Evolutionary conservation across 2,888 invertebrate species (phyloP).

Genomic region (Ophraella communa): DNA sequence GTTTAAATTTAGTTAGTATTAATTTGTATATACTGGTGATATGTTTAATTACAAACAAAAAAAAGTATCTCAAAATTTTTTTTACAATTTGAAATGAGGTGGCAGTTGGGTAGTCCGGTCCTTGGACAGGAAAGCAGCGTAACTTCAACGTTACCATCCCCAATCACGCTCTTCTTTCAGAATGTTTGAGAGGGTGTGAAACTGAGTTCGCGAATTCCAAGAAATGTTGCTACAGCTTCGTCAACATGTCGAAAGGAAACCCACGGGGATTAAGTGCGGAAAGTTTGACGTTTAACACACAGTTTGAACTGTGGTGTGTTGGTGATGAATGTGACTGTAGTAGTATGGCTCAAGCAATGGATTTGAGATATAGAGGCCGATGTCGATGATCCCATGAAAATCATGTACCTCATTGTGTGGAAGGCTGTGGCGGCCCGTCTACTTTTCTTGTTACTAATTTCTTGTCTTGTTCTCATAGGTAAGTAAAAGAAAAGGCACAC

Average conservation of each 20-base stretch:
- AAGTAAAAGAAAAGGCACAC: slow-evolving; percentile 54
- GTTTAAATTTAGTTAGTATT: too few species aligned
- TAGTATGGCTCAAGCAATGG: slow-evolving; percentile 52
- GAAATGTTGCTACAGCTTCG: slow-evolving; percentile 47
- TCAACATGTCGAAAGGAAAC: slow-evolving; percentile 47
- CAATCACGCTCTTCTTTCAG: slow-evolving; percentile 52
- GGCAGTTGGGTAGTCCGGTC: background rate
- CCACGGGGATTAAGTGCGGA: slow-evolving; percentile 40
- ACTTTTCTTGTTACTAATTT: slow-evolving; percentile 53
- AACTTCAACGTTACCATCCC: slow-evolving; percentile 38
- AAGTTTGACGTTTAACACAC: slow-evolving; percentile 18
- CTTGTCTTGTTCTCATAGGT: slow-evolving; percentile 57
- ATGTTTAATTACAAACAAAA: background rate
- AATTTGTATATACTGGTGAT: too few species aligned
- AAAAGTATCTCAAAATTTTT: background rate
- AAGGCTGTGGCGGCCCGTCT: slow-evolving; percentile 51
- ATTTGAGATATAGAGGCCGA: slow-evolving; percentile 52
- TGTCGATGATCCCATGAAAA: slow-evolving; percentile 55
- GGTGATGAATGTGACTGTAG: slow-evolving; percentile 36
- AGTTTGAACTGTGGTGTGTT: slow-evolving; percentile 23
- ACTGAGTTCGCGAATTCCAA: slow-evolving; percentile 38
- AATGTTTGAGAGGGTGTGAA: slow-evolving; percentile 54
- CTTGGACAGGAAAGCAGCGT: slow-evolving; percentile 51
- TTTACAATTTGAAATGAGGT: background rate
- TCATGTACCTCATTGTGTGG: slow-evolving; percentile 52